Percentiles rank a stretch among this genome's conserved stretches.
Conservation (phyloP, 2,888 invertebrate genomes). For the Diarsia rubi region DNA sequence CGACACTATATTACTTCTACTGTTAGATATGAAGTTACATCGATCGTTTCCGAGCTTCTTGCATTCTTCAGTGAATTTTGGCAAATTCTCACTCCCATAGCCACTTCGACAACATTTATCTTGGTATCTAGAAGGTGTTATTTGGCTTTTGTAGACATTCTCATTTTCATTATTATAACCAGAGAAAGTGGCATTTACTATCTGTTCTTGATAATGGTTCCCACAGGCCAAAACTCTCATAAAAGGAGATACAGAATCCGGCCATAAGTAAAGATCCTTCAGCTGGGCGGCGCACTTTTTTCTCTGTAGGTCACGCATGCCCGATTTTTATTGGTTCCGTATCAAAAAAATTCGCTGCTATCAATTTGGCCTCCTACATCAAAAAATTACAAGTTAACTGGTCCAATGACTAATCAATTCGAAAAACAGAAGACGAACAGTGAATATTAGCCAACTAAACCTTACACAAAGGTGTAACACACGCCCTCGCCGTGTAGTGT, state of each 20-base stretch:
- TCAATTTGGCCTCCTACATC: no score
- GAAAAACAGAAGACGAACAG: neutral
- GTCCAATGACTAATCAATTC: no score
- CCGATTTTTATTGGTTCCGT: no score
- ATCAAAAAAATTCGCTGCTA: no score
- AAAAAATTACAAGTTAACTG: neutral
- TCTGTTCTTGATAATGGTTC: neutral
- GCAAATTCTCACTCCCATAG: neutral
- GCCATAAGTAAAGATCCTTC: no score
- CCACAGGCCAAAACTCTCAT: neutral
- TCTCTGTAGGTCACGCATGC: neutral
- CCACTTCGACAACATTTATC: no score
- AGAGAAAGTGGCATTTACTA: no score
- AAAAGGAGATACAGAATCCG: neutral
- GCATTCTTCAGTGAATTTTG: neutral
- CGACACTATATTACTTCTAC: neutral
- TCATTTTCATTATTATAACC: neutral
- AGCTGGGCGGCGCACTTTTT: no score
- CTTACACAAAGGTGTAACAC: conserved; percentile 55
- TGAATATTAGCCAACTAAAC: conserved; percentile 16
- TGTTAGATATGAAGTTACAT: neutral
- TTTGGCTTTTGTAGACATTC: neutral
- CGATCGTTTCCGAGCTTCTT: neutral
- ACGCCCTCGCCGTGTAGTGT: conserved; percentile 41
- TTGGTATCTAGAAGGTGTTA: neutral